Base-by-base conservation (phyloP, 1,140 invertebrate species). In the Lutraria rhynchaena region DNA sequence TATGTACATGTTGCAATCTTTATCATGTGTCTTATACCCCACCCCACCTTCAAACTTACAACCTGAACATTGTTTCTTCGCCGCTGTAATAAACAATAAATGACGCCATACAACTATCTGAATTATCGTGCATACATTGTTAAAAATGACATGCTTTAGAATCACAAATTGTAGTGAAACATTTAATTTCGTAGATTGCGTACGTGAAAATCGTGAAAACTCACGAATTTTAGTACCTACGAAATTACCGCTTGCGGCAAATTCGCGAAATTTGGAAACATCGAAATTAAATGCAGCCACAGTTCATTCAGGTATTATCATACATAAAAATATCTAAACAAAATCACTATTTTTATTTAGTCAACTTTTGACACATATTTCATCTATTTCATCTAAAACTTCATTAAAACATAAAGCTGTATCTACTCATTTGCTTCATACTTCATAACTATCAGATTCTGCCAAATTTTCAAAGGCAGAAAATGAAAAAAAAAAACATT, bases 41-140 rank as follows among this genome's bases (percentile, higher is more conserved):
- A 81, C 29, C 2, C 78, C 78, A 46, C 55, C 49, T 5, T 81
- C 78, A 57, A 81, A 81, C 22, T 11, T 46, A 74, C 78, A 81
- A 9, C 78, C 69, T 7, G 41, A 37, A 44, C 78, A 81, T 41
- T 7, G 5, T 41, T 41, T 41, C 37, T 41, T 41, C 7, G 71
- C 29, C 17, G 19, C 78, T 81, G 61, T 31, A 71, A 51, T 2
- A n/a, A 17, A 41, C 13, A 67, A 15, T 49, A 49, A 11, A 11
- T 49, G 44, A 19, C 11, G 19, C 44, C 44, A 49, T 49, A 49
- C 19, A 19, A 19, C 11, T 49, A 11, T 49, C 44, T 49, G 19
- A 11, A 11, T 19, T 49, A 49, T 19, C 19, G 19, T 49, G 44
- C 11, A 63, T 27, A 11, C 11, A 24, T 58, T 9, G 9, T 13